These are phyloP conservation scores for Aurelia aurita DNA, from an alignment of 30 jellyfish, hydroid and myxozoan genomes.

Conservation along the genomic window DNA sequence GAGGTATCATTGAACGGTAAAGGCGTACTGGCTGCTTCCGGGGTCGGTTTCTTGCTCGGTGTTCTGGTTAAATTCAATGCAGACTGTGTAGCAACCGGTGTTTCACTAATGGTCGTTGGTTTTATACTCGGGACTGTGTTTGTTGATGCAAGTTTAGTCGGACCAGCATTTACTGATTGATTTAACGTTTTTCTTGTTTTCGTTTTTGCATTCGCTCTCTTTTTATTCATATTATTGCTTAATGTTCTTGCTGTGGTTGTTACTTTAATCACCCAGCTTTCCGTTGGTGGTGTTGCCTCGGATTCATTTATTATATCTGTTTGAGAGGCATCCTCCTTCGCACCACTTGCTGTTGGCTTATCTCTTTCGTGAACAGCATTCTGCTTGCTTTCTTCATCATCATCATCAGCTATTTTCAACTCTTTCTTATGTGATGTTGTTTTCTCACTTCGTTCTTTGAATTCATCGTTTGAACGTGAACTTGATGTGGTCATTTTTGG, in stretches of 20 bases:
- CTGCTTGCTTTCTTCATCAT: background rate
- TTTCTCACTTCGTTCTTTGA: background rate
- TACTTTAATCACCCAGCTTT: slow-evolving; percentile 31
- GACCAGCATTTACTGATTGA: slow-evolving; percentile 10
- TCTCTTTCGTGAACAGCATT: background rate
- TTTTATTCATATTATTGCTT: background rate
- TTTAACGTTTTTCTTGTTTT: background rate
- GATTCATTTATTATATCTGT: slow-evolving; percentile 36
- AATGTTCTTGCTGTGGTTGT: background rate
- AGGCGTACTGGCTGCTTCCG: slow-evolving; percentile 62
- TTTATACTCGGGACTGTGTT: slow-evolving; percentile 32
- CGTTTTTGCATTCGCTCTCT: background rate
- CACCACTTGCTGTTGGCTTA: background rate
- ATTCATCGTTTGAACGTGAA: too few relatives aligned
- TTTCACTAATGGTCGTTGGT: slow-evolving; percentile 55
- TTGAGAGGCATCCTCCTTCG: background rate
- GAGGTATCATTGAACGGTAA: slow-evolving; percentile 4
- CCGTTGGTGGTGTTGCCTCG: slow-evolving; percentile 47
- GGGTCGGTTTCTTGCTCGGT: slow-evolving; percentile 60
- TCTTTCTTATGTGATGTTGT: background rate
- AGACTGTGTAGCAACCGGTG: slow-evolving; percentile 29
- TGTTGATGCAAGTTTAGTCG: slow-evolving; percentile 4
- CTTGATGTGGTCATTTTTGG: slow-evolving; percentile 35
- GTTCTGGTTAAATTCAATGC: slow-evolving; percentile 11
- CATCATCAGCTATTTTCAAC: background rate